These are phyloP conservation scores for Melitaea athalia DNA, from an alignment of 2,888 invertebrate genomes.

Conservation along the genomic window DNA sequence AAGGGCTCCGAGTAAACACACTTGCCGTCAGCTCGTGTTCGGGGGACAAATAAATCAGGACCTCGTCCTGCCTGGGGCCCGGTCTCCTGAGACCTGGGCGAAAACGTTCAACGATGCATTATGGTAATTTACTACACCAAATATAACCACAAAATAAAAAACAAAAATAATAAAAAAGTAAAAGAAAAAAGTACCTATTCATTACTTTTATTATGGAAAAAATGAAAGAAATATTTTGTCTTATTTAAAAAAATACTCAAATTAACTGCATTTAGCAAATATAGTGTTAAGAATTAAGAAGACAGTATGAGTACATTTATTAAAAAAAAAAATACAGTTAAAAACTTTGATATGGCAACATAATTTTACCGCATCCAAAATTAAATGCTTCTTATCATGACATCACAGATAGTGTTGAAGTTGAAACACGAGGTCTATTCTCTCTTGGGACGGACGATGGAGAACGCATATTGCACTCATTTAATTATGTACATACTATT, in stretches of 20 bases:
- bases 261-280: no score
- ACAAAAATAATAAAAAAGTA: no score
- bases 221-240: no score
- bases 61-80: conserved; percentile 51
- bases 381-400: conserved; percentile 27
- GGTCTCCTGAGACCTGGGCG: conserved; percentile 54
- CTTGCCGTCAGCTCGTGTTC: conserved; percentile 44
- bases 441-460: conserved; percentile 43
- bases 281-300: no score
- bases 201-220: no score
- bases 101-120: conserved; percentile 17
- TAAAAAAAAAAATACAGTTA: no score
- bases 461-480: conserved; percentile 79
- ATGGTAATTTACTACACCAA: conserved; percentile 6
- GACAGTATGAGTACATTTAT: no score
- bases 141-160: no score
- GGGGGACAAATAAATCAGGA: conserved; percentile 65
- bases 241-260: no score
- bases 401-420: conserved; percentile 40
- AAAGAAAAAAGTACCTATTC: no score
- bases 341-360: background rate
- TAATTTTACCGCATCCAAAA: conserved; percentile 37
- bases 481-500: conserved; percentile 79
- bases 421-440: conserved; percentile 44
- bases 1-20: conserved; percentile 57